Evolutionary conservation across 2,113 vertebrate genomes (phyloP).

Genomic region (Scortum barcoo): DNA sequence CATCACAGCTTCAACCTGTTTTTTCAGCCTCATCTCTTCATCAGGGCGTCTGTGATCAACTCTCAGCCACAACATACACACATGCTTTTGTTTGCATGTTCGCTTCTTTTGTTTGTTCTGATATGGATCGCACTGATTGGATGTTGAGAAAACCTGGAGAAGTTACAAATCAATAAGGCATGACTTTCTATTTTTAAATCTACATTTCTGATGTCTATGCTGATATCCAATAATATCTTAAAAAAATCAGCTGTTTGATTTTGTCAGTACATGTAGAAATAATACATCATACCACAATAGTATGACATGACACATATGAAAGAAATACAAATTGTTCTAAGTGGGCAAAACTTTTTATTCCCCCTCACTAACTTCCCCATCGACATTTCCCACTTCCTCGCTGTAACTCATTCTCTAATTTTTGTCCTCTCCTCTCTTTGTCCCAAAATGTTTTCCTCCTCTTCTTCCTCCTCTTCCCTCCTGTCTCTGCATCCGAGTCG

Average conservation of each 20-base stretch:
- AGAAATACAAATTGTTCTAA: slow-evolving; percentile 3
- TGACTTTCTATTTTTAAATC: neutral
- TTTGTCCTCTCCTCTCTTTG: slow-evolving; percentile 9
- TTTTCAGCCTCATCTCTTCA: slow-evolving; percentile 16
- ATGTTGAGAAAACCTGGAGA: slow-evolving; percentile 8
- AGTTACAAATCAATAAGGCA: neutral
- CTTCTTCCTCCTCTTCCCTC: slow-evolving; percentile 48
- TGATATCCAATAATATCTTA: neutral
- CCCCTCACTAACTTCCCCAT: neutral
- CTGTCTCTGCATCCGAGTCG: slow-evolving; percentile 46
- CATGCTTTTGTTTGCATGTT: slow-evolving; percentile 16
- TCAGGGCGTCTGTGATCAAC: slow-evolving; percentile 18
- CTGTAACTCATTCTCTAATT: slow-evolving; percentile 9
- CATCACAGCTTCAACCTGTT: neutral
- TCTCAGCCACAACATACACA: neutral
- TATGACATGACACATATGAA: neutral
- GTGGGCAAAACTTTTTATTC: slow-evolving; percentile 6
- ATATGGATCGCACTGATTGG: neutral
- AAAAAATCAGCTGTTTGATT: neutral
- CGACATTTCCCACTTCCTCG: neutral
- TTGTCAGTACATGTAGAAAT: neutral
- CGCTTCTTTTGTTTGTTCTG: neutral
- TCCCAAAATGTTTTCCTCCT: slow-evolving; percentile 17
- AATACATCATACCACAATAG: neutral
- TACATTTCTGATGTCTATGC: neutral